These are phyloP conservation scores for Argynnis bischoffii DNA, from an alignment of 2,888 invertebrate genomes.

Conservation along the genomic window DNA sequence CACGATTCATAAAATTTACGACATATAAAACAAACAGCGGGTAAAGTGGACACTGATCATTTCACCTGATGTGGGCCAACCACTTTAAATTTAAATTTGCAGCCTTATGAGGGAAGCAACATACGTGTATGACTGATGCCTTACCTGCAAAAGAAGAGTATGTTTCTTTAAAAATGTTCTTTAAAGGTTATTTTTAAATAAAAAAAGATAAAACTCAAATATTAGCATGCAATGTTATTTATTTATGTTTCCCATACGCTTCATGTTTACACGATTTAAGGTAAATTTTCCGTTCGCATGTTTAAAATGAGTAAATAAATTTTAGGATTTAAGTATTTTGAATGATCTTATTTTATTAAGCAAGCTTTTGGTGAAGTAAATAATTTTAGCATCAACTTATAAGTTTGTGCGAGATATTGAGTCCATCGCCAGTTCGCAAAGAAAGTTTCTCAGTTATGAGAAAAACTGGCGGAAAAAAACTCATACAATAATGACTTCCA, in stretches of 20 bases:
- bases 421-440: too few relatives aligned
- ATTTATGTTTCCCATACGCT: constrained; percentile 8
- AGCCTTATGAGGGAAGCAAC: constrained; percentile 43
- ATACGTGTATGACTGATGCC: constrained; percentile 33
- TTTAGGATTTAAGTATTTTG: background rate
- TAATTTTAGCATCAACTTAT: too few relatives aligned
- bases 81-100: constrained; percentile 49
- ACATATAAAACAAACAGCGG: constrained; percentile 52
- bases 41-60: constrained; percentile 41
- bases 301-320: background rate
- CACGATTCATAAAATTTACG: constrained; percentile 58
- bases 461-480: too few relatives aligned
- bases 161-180: constrained; percentile 22
- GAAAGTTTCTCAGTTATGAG: too few relatives aligned
- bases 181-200: constrained; percentile 11
- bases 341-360: too few relatives aligned
- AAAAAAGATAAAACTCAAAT: constrained; percentile 12
- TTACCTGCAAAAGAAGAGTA: constrained; percentile 45
- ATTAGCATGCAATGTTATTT: constrained; percentile 9
- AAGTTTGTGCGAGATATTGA: too few relatives aligned
- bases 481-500: too few relatives aligned
- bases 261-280: background rate
- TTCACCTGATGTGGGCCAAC: constrained; percentile 51
- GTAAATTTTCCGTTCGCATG: constrained; percentile 6
- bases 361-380: too few relatives aligned